Base-by-base conservation (phyloP, 2,797 vertebrate genomes). In the Eulemur mongoz region DNA sequence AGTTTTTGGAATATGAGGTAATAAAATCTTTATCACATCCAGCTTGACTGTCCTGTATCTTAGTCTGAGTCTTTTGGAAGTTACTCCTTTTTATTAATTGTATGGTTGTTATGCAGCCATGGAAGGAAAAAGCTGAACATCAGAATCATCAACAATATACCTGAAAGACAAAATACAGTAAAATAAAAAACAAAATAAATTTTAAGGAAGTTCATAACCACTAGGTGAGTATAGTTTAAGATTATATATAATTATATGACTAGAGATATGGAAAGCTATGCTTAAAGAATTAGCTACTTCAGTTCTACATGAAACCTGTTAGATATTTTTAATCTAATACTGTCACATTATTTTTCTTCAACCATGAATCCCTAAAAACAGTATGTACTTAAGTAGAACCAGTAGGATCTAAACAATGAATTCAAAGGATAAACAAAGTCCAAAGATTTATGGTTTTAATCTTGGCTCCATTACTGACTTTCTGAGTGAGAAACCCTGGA, bases 61-160 rank as follows among this genome's bases (percentile, higher is more conserved):
- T 79, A 50, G 78, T 84, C 61, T 75, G 76, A 93, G 90, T 89
- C 92, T 91, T 95, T 94, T 50, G 52, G 61, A 79, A 87, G 61
- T 96, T 93, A 98, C 0, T 97, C 96, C 65, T 94, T 96, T 85
- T 98, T 98, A 85, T 87, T 94, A 87, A 45, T 78, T 57, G 57
- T 73, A 25, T 94, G 86, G 54, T 96, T 94, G 93, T 94, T 94
- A 81, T 97, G 82, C 52, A 98, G 96, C 98, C 98, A 97, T 57
- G 98, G 98, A 75, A 98, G 97, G 89, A 98, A 98, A 86, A 97
- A 93, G 79, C 69, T 97, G 96, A 98, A 97, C 93, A 85, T 95
- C 87, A 97, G 40, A 91, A 96, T 98, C 97, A 98, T 98, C 57
- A 98, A 72, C 92, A 98, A 32, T 79, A 98, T 97, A 92, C 99